A percentile compares a stretch with the other conserved stretches of the same genome.
These are phyloP conservation scores for Hormiphora californensis DNA, from an alignment of 37 sponge, comb jelly and placozoan genomes.

Conservation along the genomic window DNA sequence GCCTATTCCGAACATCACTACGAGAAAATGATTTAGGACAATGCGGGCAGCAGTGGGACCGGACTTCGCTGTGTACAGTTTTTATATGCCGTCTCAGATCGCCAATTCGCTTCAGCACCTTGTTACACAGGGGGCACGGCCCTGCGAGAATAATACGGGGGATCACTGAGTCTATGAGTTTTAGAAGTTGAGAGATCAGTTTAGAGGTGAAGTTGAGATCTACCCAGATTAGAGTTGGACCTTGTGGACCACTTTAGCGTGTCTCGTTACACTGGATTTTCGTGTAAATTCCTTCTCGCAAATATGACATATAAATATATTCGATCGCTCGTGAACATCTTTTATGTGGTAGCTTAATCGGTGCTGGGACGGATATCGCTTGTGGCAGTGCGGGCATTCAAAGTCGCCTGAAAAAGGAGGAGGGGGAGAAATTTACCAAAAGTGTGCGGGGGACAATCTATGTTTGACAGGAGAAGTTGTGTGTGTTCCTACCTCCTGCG, in stretches of 20 bases:
- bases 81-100: background rate
- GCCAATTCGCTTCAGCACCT: background rate
- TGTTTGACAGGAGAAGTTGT: no score
- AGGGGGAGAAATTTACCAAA: no score
- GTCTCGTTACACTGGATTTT: background rate
- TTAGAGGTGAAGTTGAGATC: no score
- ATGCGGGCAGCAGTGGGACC: background rate
- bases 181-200: no score
- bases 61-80: background rate
- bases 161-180: no score
- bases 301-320: background rate
- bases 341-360: background rate
- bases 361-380: no score
- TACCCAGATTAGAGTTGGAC: no score
- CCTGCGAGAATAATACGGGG: no score
- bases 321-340: background rate
- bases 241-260: background rate
- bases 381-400: no score
- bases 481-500: no score
- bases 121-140: constrained; percentile 3
- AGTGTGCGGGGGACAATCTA: no score
- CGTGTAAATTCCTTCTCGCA: background rate
- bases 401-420: no score
- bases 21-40: constrained; percentile 32
- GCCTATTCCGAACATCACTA: constrained; percentile 6